Evolutionary conservation across 2,888 invertebrate species (phyloP), one percentile per base, ranked within the genome.

Genomic region (Sinelater perroti): DNA sequence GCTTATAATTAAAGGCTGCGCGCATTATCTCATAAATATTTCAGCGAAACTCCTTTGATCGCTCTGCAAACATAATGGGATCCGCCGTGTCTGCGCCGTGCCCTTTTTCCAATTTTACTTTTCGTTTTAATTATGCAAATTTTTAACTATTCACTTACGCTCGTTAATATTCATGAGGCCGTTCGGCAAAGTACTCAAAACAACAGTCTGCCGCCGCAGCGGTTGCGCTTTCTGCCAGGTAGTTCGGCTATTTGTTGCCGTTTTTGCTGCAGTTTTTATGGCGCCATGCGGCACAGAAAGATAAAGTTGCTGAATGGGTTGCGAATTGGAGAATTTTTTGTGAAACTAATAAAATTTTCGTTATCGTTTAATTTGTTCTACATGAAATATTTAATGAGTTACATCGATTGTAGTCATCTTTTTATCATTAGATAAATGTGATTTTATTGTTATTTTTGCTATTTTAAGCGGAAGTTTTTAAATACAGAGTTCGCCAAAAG

Each of bases 141-240:
- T 55, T 55, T 49, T 42, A 55, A 55, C 55, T 47, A 55, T 55
- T 49, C 55, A 55, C 47, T 55, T 55, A 55, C 33, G 35, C 38
- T 49, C 35, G 44, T 56, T 56, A 50, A 50, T 50, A 56, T 56
- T 50, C 50, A 56, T 51, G 45, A 56, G 56, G 45, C 13, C 51
- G 13, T n/a, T n/a, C n/a, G n/a, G n/a, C n/a, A n/a, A 50, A 51
- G 51, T 56, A 51, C 51, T 57, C 47, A 57, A 57, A 46, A 46
- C 42, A 57, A 56, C 49, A 55, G n/a, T n/a, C 49, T 55, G 46
- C 47, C 49, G 47, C 45, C 31, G 47, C 50, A n/a, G n/a, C n/a
- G n/a, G 51, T 51, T 51, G 50, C 44, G 50, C 56, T 50, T 56
- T 56, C 50, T n/a, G n/a, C n/a, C 50, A 44, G 50, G 50, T 56